These are phyloP conservation scores for Manis pentadactyla DNA, from an alignment of 2,797 vertebrate genomes.

Conservation along the genomic window DNA sequence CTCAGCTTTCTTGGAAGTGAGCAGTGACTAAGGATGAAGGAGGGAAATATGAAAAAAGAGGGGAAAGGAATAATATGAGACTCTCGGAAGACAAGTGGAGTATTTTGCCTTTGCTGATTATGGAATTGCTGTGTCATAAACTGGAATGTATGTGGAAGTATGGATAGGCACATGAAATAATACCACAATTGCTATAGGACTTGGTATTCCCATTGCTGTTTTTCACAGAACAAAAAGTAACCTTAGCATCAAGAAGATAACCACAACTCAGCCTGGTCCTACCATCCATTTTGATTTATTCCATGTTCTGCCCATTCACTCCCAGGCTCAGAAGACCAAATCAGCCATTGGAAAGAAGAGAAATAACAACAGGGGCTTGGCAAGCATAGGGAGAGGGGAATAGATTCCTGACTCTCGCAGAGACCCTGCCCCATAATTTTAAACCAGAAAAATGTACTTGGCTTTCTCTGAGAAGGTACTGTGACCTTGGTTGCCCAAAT, in stretches of 20 bases:
- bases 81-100: neutral
- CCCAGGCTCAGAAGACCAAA: neutral
- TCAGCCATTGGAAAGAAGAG: neutral
- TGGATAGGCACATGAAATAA: rapidly evolving
- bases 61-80: neutral
- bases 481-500: neutral
- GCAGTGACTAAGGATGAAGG: neutral
- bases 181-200: rapidly evolving
- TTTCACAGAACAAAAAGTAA: neutral
- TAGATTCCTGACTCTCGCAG: neutral
- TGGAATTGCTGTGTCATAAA: neutral
- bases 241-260: neutral
- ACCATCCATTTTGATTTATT: neutral
- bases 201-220: neutral
- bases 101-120: neutral
- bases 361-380: neutral
- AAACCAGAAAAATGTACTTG: neutral
- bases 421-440: neutral
- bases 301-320: neutral
- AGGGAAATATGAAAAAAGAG: neutral
- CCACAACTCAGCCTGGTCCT: neutral
- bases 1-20: neutral
- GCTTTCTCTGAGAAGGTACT: neutral
- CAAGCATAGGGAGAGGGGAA: neutral
- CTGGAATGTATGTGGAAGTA: rapidly evolving